Base-by-base conservation (phyloP, 2,113 vertebrate genomes). In the Lagenorhynchus albirostris region DNA sequence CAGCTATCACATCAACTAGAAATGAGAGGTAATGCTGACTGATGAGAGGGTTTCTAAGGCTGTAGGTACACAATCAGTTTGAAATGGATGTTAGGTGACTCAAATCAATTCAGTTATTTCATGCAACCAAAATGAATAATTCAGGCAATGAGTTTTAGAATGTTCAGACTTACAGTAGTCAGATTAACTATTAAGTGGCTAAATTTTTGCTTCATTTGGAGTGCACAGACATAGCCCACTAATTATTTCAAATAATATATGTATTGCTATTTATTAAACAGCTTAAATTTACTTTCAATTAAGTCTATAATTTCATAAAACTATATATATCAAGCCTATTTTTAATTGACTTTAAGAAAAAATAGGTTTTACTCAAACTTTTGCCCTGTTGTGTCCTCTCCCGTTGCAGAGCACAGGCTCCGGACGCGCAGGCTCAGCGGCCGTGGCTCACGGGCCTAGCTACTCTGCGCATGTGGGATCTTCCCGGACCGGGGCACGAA, bases 321-420 rank as follows among this genome's bases (percentile, higher is more conserved):
- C 9, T n/a, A 62, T 33, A 0, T 62, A 53, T 21, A 58, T 94
- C 41, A 74, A 12, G 50, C 21, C 36, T 95, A 93, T 50, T 90
- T 58, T 89, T 79, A 80, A 96, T 33, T 83, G 65, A 94, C 29
- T 89, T 90, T 65, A 92, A 84, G 47, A 71, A 94, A 90, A 76
- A 92, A n/a, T 3, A 38, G n/a, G 11, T 74, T 84, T 88, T 74
- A 63, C 6, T 29, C 25, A 60, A 44, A 55, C 62, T 89, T 89
- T 81, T n/a, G 44, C 44, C 44, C 44, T 47, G 44, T 47, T 47
- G 44, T 47, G 9, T 10, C 44, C 44, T 47, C 44, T 47, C 10
- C 44, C 0, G 9, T 47, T 47, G 44, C 9, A 10, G 44, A 47
- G 44, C 44, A 47, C 44, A 47, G 44, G 44, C 44, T 10, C 44